A percentile compares a stretch with the other conserved stretches of the same genome.
Evolutionary conservation across 2,113 vertebrate species (phyloP).

Genomic region (Crotalus helleri): DNA sequence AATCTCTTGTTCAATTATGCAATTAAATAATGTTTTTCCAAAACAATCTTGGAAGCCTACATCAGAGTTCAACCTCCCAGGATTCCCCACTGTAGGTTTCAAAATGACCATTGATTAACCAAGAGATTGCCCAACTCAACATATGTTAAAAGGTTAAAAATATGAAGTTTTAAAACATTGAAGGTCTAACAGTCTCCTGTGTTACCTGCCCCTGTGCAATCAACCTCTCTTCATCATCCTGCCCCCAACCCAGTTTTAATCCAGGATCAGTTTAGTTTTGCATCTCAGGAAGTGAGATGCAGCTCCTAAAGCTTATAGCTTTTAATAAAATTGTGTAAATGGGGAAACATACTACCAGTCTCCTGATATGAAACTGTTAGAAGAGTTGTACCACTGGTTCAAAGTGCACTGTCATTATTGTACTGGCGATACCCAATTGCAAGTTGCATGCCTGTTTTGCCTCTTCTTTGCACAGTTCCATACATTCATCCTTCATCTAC

Average conservation of each 20-base stretch:
- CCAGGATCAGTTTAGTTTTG: not conserved
- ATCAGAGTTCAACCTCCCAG: not conserved
- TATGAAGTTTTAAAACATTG: not conserved
- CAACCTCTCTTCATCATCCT: not conserved
- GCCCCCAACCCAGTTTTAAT: not conserved
- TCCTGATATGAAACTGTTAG: not conserved
- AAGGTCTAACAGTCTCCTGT: not conserved
- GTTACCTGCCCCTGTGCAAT: not conserved
- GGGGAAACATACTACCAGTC: not conserved
- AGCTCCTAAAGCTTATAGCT: not conserved
- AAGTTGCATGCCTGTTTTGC: conserved; percentile 88
- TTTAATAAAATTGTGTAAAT: not conserved
- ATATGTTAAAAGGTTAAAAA: not conserved
- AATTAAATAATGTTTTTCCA: not conserved
- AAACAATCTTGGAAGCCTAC: not conserved
- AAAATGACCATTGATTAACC: not conserved
- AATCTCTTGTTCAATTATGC: not conserved
- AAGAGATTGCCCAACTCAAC: not conserved
- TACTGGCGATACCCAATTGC: not conserved
- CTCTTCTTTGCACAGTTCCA: conserved; percentile 92
- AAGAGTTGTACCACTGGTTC: not conserved
- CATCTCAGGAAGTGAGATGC: not conserved
- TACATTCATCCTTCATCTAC: conserved; percentile 99
- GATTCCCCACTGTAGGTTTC: not conserved
- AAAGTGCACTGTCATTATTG: not conserved